Base-by-base conservation (phyloP, 1,140 invertebrate species). In the Drosophila jambulina region DNA sequence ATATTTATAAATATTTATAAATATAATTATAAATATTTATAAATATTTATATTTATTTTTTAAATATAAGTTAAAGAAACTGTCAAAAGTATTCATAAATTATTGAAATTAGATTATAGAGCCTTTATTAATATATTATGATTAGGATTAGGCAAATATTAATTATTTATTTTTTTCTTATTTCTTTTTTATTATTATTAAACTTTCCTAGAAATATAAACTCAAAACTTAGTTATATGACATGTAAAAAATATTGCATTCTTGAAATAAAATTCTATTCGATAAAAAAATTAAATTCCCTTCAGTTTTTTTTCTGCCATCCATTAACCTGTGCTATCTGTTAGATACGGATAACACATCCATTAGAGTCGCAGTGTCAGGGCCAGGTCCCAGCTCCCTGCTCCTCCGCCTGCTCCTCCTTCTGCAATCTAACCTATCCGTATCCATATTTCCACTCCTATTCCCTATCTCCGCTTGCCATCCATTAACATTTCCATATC, bases 401-500 rank as follows among this genome's bases (percentile, higher is more conserved):
- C 23, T 59, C 53, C 48, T 21, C 19, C 40, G 2, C n/a, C 9
- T 25, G 2, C 29, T 51, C 23, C 23, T 29, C 51, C 53, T 59
- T 15, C 25, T 21, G 10, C 10, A 10, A 65, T 45, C 40, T 21
- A 21, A 46, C n/a, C 58, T 46, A 63, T 67, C 58, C 63, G 46
- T 64, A 65, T 65, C 65, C 65, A 68, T 68, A 68, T 27, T 51
- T 51, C 25, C 17, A 51, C 34, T 40, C 27, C 19, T 43, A 34
- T 6, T 65, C 15, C 60, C 60, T 69, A 32, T 70, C 65, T 38
- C 13, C 25, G 36, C 12, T 56, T 56, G 40, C 64, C 64, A 57
- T 68, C 68, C 69, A 71, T 71, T 70, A 70, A 32, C 32, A 40
- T 46, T 45, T 40, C 19, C 53, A 56, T 56, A 56, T 56, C 17